Percentiles rank a stretch among this genome's conserved stretches.
Evolutionary conservation across 2,888 invertebrate genomes (phyloP).

Genomic region (Drosophila aldrichi): DNA sequence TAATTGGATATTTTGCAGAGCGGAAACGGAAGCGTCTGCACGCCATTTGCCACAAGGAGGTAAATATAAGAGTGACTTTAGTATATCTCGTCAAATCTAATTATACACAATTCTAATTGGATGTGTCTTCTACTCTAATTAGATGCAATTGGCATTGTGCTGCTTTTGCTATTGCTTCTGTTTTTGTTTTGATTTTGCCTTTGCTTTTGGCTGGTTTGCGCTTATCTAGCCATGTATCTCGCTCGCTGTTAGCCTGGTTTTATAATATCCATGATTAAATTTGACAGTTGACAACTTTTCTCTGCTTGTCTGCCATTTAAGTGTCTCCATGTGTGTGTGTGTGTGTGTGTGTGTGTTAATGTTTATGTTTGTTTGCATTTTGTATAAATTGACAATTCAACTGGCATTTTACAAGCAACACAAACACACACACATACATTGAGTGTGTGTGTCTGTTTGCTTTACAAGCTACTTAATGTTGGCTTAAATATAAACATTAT

Average conservation of each 20-base stretch:
- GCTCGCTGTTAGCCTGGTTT: slow-evolving; percentile 45
- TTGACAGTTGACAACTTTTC: slow-evolving; percentile 78
- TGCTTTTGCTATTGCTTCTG: slow-evolving; percentile 18
- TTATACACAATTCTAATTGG: background rate
- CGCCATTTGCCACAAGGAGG: slow-evolving; percentile 45
- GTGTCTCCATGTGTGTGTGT: slow-evolving; percentile 41
- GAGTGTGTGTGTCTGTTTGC: slow-evolving; percentile 19
- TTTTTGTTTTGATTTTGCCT: slow-evolving; percentile 26
- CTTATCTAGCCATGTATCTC: slow-evolving; percentile 42
- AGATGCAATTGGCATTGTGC: slow-evolving; percentile 27
- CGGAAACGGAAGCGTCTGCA: slow-evolving; percentile 61
- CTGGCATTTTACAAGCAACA: slow-evolving; percentile 65
- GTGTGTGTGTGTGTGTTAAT: slow-evolving; percentile 15
- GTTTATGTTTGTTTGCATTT: slow-evolving; percentile 39
- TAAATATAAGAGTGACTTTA: slow-evolving; percentile 12
- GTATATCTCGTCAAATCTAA: too few species aligned
- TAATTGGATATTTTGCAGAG: slow-evolving; percentile 65
- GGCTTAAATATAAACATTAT: slow-evolving; percentile 56
- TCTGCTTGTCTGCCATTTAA: slow-evolving; percentile 51
- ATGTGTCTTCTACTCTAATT: background rate
- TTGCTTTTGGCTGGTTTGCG: slow-evolving; percentile 23
- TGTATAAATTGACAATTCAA: slow-evolving; percentile 74
- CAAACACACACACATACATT: slow-evolving; percentile 6
- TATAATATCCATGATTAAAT: slow-evolving; percentile 71
- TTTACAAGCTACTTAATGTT: slow-evolving; percentile 46